phyloP scores from a whole-genome alignment of 2,113 vertebrate genomes.

The Rhinoptilus africanus region DNA sequence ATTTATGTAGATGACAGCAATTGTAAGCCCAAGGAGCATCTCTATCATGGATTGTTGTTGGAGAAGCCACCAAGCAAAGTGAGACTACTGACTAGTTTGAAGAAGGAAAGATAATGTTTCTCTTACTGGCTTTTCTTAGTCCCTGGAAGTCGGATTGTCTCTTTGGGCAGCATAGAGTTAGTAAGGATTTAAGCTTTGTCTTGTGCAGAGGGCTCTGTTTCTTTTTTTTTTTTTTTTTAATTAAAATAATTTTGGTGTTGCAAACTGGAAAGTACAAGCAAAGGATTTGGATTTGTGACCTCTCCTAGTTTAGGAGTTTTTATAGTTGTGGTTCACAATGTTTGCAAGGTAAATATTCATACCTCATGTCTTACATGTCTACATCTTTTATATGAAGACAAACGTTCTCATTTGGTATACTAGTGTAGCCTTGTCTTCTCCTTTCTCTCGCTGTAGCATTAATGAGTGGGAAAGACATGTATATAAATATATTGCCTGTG shows the following conservation, averaged over 20 bases:
- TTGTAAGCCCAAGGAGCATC: background rate
- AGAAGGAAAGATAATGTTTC: background rate
- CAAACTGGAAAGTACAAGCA: background rate
- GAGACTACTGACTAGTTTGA: background rate
- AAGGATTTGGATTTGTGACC: background rate
- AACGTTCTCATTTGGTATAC: background rate
- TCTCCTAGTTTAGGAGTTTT: background rate
- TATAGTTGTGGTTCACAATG: background rate
- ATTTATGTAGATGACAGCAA: background rate
- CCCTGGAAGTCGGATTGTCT: background rate
- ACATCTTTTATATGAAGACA: background rate
- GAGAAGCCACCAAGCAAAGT: background rate
- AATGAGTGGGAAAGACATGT: background rate
- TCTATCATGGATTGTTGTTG: background rate
- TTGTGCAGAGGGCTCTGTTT: background rate
- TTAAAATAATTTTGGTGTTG: background rate
- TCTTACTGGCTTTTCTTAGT: background rate
- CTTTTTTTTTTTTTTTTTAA: background rate
- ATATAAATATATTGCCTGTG: background rate
- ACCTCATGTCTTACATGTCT: background rate
- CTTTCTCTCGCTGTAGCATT: background rate
- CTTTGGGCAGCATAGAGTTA: background rate
- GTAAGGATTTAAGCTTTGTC: background rate
- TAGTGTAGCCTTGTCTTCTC: background rate
- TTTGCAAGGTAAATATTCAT: background rate